Evolutionary conservation across 2,797 vertebrate genomes (phyloP), one percentile per base, ranked within the genome.

Genomic region (Orestias chungarensis): DNA sequence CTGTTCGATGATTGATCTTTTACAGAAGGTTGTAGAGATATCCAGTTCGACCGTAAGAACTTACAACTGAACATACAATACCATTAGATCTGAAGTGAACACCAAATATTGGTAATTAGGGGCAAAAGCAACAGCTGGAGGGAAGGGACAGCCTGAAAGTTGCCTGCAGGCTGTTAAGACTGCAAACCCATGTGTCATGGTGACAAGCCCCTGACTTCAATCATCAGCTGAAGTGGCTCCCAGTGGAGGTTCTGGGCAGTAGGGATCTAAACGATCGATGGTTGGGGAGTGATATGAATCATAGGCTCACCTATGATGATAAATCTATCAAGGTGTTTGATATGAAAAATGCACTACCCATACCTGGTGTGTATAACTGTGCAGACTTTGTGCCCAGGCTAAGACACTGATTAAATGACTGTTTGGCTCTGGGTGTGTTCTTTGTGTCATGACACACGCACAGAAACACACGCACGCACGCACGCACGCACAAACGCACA

Each of bases 311-410:
- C 78, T 70, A 59, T 0, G 74, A 86, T 86, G 74, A 89, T 85
- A 88, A 89, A 91, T 88, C 75, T 73, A 71, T 82, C 50, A 7
- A 5, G 33, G 76, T 64, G 73, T 74, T 70, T 14, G n/a, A 84
- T 83, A 80, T 90, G 86, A 90, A 79, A 84, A 83, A 90, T 86
- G 73, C 87, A 82, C 81, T 86, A 12, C 69, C 81, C 74, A 86
- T 79, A 82, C 86, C 82, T 85, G 87, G 92, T 90, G 82, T 83
- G 89, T 88, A 81, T 82, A 74, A 71, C 66, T 50, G 80, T 62
- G 83, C 62, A 77, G 76, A 67, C 77, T 78, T 75, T 70, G 82
- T 31, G 68, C 76, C 54, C 70, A 47, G 82, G 73, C 61, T 61
- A 57, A 70, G 65, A 83, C 72, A 86, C 86, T 89, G 86, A 90